Evolutionary conservation across 1,140 invertebrate genomes (phyloP), one percentile per base, ranked within the genome.

Genomic region (Drosophila serrata): DNA sequence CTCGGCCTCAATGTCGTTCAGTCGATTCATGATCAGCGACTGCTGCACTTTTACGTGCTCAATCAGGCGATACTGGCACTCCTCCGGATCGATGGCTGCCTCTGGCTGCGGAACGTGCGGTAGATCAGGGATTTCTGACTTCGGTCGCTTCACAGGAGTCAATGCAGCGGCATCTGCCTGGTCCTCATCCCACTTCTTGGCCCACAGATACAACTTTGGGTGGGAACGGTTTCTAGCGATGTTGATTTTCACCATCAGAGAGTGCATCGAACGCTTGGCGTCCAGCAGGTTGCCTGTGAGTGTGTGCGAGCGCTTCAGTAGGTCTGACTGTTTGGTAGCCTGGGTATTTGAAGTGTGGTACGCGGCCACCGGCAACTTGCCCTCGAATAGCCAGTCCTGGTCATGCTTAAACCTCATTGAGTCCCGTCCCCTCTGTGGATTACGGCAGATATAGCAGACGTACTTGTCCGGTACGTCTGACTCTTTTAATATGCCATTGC

Each of bases 361-460:
- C 81, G 92, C 79, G 53, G 92, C 93, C 69, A 94, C 94, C 3
- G 97, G 95, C 65, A 98, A 92, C 85, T 95, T 95, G 13, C 97
- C 98, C 84, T 97, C 95, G 78, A 96, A 97, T 19, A 98, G 93
- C 95, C 97, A 97, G 88, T 98, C 97, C 91, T 98, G 97, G 93
- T 97, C 96, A 91, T 98, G 96, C 35, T 95, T 94, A 92, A 96
- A 97, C 35, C 95, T 95, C 90, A 94, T 95, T 0, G 95, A 96
- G 42, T 94, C 93, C 55, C 96, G 94, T 76, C 95, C 95, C 17
- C 95, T 94, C 42, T 94, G 94, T 8, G 98, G 96, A 94, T 97
- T 95, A 61, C 95, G 94, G 92, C 98, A 99, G 56, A 97, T 97
- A 61, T 94, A 96, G 93, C 98, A 99, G 42, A 98, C 95, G 92